A percentile compares a stretch with the other conserved stretches of the same genome.
These are phyloP conservation scores for Numida meleagris DNA, from an alignment of 2,113 vertebrate species.

Conservation along the genomic window DNA sequence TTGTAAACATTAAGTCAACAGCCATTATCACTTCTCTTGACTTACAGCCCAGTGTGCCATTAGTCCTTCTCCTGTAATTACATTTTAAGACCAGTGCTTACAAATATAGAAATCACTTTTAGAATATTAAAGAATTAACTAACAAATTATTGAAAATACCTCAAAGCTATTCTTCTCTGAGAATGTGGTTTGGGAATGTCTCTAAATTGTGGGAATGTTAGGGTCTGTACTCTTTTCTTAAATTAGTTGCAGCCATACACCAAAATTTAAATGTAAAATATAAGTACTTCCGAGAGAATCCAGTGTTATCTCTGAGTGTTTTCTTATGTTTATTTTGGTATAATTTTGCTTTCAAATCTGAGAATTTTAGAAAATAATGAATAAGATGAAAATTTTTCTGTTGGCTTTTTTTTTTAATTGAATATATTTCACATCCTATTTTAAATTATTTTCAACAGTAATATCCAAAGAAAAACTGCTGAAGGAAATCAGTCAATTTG, in stretches of 20 bases:
- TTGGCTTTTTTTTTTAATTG: background rate
- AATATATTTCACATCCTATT: background rate
- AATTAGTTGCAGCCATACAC: background rate
- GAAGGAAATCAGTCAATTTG: background rate
- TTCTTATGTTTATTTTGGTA: background rate
- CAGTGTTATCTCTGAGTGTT: fast-evolving
- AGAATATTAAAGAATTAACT: background rate
- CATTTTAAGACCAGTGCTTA: background rate
- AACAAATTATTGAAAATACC: background rate
- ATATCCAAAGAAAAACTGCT: background rate
- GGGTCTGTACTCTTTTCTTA: background rate
- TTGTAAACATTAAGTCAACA: background rate
- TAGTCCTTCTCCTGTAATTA: background rate
- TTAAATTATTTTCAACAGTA: background rate
- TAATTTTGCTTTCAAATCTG: background rate
- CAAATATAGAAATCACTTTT: background rate
- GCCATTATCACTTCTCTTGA: background rate
- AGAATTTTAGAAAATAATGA: background rate
- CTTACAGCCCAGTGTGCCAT: background rate
- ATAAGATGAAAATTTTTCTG: background rate
- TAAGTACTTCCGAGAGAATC: background rate
- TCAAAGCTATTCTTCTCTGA: background rate
- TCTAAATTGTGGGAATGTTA: background rate
- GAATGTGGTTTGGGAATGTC: background rate
- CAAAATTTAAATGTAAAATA: background rate